A percentile compares a stretch with the other conserved stretches of the same genome.
Conservation (phyloP, 2,888 invertebrate species). For the Priocnemis perturbator region DNA sequence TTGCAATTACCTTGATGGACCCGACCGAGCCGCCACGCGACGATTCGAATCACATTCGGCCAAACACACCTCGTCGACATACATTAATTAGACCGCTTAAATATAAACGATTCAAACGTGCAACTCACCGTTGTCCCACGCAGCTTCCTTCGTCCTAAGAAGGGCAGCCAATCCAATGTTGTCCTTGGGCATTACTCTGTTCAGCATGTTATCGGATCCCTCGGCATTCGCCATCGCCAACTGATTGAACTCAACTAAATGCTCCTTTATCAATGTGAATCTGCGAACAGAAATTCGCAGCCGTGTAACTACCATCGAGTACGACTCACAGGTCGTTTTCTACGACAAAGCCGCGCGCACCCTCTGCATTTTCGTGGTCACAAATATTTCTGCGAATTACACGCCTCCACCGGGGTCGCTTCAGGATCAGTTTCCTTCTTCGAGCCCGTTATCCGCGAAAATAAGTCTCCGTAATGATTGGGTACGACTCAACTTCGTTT, state of each 20-base stretch:
- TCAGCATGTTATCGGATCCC: slow-evolving; percentile 98
- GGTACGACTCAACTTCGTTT: slow-evolving; percentile 32
- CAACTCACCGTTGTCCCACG: slow-evolving; percentile 90
- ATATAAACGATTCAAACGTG: not conserved
- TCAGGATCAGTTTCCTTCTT: slow-evolving; percentile 3
- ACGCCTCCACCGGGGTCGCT: not conserved
- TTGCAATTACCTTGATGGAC: too few relatives aligned
- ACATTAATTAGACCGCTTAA: not conserved
- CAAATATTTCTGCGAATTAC: slow-evolving; percentile 15
- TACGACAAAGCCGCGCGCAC: slow-evolving; percentile 3
- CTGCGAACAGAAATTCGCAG: slow-evolving; percentile 76
- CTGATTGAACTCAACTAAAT: slow-evolving; percentile 98
- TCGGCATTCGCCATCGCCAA: slow-evolving; percentile 99
- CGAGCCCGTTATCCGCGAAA: not conserved
- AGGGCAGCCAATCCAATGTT: slow-evolving; percentile 98
- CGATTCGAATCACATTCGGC: not conserved
- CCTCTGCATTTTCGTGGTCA: not conserved
- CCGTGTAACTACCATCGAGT: not conserved
- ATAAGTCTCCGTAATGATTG: slow-evolving; percentile 26
- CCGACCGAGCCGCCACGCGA: too few relatives aligned
- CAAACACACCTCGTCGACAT: not conserved
- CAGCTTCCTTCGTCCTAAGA: slow-evolving; percentile 94
- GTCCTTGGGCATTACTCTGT: slow-evolving; percentile 99
- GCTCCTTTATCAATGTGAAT: slow-evolving; percentile 95
- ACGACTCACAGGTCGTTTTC: not conserved